A percentile compares a stretch with the other conserved stretches of the same genome.
These are phyloP conservation scores for Falco columbarius DNA, from an alignment of 2,797 vertebrate species.

Conservation along the genomic window DNA sequence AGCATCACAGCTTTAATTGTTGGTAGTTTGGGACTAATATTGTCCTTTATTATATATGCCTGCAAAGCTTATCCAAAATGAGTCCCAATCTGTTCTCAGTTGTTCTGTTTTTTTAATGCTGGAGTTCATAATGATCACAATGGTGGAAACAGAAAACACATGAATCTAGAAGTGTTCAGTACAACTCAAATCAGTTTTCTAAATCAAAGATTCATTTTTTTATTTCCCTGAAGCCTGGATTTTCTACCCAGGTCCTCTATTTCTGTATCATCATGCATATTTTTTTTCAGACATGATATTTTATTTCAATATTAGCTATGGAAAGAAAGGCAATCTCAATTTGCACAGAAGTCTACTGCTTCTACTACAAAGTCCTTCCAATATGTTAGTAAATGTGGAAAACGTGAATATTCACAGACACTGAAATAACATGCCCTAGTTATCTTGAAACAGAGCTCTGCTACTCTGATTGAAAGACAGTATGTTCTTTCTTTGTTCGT, in stretches of 20 bases:
- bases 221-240: neutral
- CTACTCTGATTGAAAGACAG: neutral
- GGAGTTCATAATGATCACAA: neutral
- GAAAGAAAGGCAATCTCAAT: neutral
- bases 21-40: neutral
- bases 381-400: neutral
- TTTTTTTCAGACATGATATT: neutral
- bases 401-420: neutral
- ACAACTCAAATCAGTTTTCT: neutral
- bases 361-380: neutral
- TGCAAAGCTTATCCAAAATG: neutral
- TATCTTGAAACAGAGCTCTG: neutral
- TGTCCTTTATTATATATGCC: neutral
- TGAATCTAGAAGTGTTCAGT: neutral
- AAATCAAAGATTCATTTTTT: neutral
- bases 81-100: neutral
- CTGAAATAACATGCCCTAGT: neutral
- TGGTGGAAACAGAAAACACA: neutral
- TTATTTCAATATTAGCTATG: neutral
- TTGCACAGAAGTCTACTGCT: neutral
- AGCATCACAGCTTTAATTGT: neutral
- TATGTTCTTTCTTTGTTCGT: neutral
- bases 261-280: neutral
- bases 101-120: neutral
- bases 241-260: neutral